These are phyloP conservation scores for Dendrocincla tyrannina DNA, from an alignment of 2,797 vertebrate species.

Conservation along the genomic window DNA sequence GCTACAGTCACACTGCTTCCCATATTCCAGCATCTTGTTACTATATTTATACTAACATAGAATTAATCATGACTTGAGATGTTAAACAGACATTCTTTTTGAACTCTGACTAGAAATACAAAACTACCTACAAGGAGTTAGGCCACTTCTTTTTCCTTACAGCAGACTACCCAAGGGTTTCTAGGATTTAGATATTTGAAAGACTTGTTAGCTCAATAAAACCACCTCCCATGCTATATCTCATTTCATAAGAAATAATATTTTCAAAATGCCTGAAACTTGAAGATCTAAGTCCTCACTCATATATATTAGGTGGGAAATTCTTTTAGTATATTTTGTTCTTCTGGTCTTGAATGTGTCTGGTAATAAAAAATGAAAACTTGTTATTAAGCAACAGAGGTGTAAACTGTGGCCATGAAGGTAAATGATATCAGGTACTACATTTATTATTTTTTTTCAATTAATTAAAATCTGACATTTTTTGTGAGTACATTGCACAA, in stretches of 20 bases:
- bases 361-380: neutral
- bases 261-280: neutral
- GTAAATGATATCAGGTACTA: neutral
- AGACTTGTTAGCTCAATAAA: neutral
- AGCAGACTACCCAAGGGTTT: neutral
- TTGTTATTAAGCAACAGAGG: neutral
- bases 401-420: neutral
- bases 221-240: neutral
- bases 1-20: neutral
- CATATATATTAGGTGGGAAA: neutral
- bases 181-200: neutral
- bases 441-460: neutral
- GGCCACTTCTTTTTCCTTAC: neutral
- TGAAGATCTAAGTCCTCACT: neutral
- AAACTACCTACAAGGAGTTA: neutral
- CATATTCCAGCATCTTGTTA: neutral
- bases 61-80: neutral
- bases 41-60: constrained; percentile 12
- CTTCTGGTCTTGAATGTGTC: neutral
- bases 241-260: neutral
- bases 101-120: constrained; percentile 7
- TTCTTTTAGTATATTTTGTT: neutral
- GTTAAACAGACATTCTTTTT: constrained; percentile 18
- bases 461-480: neutral
- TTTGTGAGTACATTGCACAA: neutral